Base-by-base conservation (phyloP, 2,797 vertebrate genomes). In the Spondyliosoma cantharus region DNA sequence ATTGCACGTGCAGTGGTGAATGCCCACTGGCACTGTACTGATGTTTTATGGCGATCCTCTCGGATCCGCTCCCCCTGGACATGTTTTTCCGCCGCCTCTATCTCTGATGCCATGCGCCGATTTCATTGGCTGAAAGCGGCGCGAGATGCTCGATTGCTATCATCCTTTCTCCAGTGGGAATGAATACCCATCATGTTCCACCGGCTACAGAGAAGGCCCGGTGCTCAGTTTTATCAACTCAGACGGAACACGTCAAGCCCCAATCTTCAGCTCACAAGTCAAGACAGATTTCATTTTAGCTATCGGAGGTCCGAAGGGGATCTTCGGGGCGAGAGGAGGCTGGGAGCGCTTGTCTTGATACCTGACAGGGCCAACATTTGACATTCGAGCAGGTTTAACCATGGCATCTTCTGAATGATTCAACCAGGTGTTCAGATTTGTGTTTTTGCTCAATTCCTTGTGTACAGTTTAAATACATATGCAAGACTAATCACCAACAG, bases 31-130 rank as follows among this genome's bases (percentile, higher is more conserved):
- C 13, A 50, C 45, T 15, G 15, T 22, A 57, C 1, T 19, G 20
- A 53, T 53, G 53, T 8, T 32, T 65, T 45, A 54, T 12, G 25
- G 19, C 24, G 45, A 67, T 74, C 66, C 45, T 67, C n/a, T 27
- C 37, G 50, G 62, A 63, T 65, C 61, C 43, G 12, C n/a, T 69
- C 73, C 68, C 73, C 45, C 53, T 29, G 58, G 58, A 76, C 62
- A 14, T 64, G 63, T 60, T 75, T 52, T 54, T 22, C 9, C 8
- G 11, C 13, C 54, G 45, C 64, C 24, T 68, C 57, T 46, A 27
- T 64, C 56, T 48, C 69, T 56, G 74, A 74, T 64, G 29, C 59
- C n/a, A 71, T 4, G 7, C 63, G 27, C 58, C 2, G 8, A 67
- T 67, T 71, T 58, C 42, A 74, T 14, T 72, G 43, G 58, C n/a